Base-by-base conservation (phyloP, 2,113 vertebrate genomes). In the Xiphophorus couchianus region DNA sequence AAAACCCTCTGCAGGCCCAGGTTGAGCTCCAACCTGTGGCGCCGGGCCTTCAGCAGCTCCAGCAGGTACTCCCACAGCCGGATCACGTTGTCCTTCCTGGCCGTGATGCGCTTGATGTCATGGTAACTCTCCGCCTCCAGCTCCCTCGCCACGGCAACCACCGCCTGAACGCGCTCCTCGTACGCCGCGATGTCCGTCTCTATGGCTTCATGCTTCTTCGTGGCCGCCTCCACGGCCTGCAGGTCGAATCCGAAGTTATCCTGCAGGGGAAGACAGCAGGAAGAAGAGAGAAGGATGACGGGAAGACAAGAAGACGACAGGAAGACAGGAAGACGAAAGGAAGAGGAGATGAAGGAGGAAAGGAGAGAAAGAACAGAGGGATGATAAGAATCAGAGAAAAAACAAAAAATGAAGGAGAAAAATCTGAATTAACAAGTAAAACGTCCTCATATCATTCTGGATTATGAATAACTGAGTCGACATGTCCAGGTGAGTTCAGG, bases 181-280 rank as follows among this genome's bases (percentile, higher is more conserved):
- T 99, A 99, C 0, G 98, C 98, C 0, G 97, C 95, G 4, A 99
- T 99, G 93, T 99, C 98, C 0, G 98, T 99, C 88, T 99, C 98
- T n/a, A 99, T 99, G 88, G 98, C 98, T 91, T 99, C 98, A 0
- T 99, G 98, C 76, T 99, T 99, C 90, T 99, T 99, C 0, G 98
- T 99, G 12, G 98, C 98, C 0, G 98, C 98, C 87, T 99, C 98
- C 1, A 99, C 98, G 0, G 98, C 98, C 29, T 98, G 97, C 31
- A 99, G 97, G 94, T 99, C 98, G 74, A 96, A 97, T 35, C 98
- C 98, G 85, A 99, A 99, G 92, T 99, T 99, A 89, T 99, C 98
- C 92, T 93, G 82, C 2, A 37, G 35, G 0, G 1, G 61, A 42
- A 71, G 14, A 25, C 66, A 3, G 1, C 12, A 66, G 65, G 65